phyloP scores from a whole-genome alignment of 2,113 vertebrate genomes.

The Ageneiosus marmoratus region DNA sequence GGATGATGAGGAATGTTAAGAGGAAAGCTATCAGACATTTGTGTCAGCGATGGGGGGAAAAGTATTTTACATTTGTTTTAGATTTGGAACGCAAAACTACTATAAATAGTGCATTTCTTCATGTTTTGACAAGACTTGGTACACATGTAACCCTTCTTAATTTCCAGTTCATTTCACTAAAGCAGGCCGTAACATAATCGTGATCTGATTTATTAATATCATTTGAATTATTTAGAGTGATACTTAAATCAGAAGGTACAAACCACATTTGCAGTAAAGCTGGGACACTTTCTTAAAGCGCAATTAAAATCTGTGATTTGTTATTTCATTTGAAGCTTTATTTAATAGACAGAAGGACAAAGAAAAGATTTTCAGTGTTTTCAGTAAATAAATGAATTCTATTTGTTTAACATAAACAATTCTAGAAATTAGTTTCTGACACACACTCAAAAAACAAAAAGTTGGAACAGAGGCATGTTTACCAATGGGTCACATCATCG shows the following conservation, averaged over 20 bases:
- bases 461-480: too few relatives aligned
- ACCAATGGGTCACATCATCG: too few relatives aligned
- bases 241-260: neutral
- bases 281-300: too few relatives aligned
- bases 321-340: too few relatives aligned
- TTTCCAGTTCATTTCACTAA: neutral
- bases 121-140: constrained; percentile 4
- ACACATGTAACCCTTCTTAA: too few relatives aligned
- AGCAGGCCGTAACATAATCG: neutral
- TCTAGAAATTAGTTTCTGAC: too few relatives aligned
- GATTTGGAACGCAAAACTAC: constrained; percentile 10
- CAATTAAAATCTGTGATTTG: too few relatives aligned
- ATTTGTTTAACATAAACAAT: too few relatives aligned
- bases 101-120: neutral
- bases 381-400: too few relatives aligned
- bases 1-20: constrained; percentile 7
- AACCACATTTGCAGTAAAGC: neutral
- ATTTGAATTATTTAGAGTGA: neutral
- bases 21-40: neutral
- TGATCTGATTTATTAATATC: neutral
- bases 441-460: too few relatives aligned
- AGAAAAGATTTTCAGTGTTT: too few relatives aligned
- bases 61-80: neutral
- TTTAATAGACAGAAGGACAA: too few relatives aligned
- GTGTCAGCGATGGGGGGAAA: neutral